Conservation (phyloP, 2,113 vertebrate species). For the Silurus meridionalis region DNA sequence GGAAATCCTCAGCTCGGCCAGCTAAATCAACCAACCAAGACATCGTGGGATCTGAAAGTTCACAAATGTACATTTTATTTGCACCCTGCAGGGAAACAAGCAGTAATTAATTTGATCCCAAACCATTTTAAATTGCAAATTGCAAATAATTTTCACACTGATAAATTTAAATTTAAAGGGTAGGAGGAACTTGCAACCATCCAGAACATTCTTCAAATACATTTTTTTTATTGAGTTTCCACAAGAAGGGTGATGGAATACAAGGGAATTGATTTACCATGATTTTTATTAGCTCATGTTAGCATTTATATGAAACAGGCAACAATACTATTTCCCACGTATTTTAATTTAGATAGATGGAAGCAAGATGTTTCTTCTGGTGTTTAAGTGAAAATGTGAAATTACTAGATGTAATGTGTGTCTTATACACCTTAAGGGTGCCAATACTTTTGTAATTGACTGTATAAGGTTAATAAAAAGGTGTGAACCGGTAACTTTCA, state of each 20-base stretch:
- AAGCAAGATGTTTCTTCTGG: not conserved
- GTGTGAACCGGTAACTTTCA: not conserved
- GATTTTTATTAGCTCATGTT: not conserved
- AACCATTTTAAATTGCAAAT: not conserved
- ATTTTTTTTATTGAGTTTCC: too few relatives aligned
- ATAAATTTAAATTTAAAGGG: too few relatives aligned
- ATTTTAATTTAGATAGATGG: not conserved
- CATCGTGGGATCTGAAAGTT: constrained; percentile 72
- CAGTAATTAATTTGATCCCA: not conserved
- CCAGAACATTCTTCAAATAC: not conserved
- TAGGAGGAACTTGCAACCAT: too few relatives aligned
- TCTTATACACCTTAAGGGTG: not conserved
- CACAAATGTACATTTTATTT: not conserved
- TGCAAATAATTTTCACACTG: too few relatives aligned
- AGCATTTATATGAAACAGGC: not conserved
- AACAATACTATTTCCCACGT: not conserved
- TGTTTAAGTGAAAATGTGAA: not conserved
- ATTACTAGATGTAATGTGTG: not conserved
- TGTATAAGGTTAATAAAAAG: not conserved
- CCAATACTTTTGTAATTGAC: not conserved
- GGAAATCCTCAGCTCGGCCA: constrained; percentile 91
- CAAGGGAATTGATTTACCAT: not conserved
- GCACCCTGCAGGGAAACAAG: not conserved
- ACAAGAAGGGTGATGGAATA: not conserved
- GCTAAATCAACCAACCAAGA: constrained; percentile 94